Conservation (phyloP, 2,113 vertebrate genomes). For the Porphyrio hochstetteri region DNA sequence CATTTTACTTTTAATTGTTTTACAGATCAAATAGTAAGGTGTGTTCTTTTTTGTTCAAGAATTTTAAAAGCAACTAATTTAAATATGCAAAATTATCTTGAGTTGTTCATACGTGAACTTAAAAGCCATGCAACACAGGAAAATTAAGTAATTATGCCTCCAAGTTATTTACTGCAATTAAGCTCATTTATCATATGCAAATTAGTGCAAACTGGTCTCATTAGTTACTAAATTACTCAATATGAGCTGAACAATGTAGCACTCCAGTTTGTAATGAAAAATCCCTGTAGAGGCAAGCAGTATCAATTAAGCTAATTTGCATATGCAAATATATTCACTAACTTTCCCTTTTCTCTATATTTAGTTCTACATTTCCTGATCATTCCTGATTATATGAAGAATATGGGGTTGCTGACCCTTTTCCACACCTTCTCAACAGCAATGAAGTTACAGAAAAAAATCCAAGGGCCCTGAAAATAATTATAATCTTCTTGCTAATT, state of each 20-base stretch:
- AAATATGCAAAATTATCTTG: slow-evolving; percentile 87
- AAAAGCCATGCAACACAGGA: slow-evolving; percentile 89
- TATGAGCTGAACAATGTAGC: slow-evolving; percentile 90
- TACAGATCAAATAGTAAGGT: slow-evolving; percentile 77
- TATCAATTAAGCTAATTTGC: slow-evolving; percentile 89
- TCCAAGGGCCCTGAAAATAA: neutral
- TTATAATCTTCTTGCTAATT: neutral
- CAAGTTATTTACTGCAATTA: slow-evolving; percentile 92
- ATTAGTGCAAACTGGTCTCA: slow-evolving; percentile 91
- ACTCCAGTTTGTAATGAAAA: slow-evolving; percentile 92
- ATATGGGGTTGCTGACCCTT: slow-evolving; percentile 68
- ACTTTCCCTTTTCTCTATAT: slow-evolving; percentile 86
- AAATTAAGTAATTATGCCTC: slow-evolving; percentile 91
- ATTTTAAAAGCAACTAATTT: slow-evolving; percentile 83
- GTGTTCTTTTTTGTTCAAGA: slow-evolving; percentile 76
- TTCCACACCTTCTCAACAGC: slow-evolving; percentile 37
- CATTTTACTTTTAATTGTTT: slow-evolving; percentile 71
- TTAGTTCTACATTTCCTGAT: slow-evolving; percentile 83
- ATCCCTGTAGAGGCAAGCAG: slow-evolving; percentile 90
- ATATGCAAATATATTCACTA: slow-evolving; percentile 87
- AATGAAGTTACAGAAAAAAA: slow-evolving; percentile 30
- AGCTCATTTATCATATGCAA: slow-evolving; percentile 91
- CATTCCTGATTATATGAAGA: slow-evolving; percentile 73
- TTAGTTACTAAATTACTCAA: slow-evolving; percentile 91
- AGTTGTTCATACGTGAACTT: slow-evolving; percentile 88